Evolutionary conservation across 2,888 invertebrate genomes (phyloP).

Genomic region (Cerastis leucographa): DNA sequence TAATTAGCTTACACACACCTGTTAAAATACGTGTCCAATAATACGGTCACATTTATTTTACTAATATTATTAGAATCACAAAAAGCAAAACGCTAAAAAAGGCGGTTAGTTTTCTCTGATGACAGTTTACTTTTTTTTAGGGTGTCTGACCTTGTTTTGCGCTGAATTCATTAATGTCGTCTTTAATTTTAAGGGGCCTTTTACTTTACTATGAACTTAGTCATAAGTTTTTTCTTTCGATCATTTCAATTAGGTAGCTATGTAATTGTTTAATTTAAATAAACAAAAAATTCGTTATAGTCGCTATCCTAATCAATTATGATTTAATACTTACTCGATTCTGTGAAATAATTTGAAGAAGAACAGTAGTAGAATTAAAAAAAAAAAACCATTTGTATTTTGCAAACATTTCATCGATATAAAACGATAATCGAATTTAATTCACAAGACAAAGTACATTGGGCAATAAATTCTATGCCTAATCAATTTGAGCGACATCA

Average conservation of each 20-base stretch:
- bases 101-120: conserved; percentile 19
- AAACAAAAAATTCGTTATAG: background rate
- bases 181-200: background rate
- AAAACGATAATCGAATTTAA: background rate
- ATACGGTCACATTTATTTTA: background rate
- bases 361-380: background rate
- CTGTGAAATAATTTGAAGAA: background rate
- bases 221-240: background rate
- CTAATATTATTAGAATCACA: background rate
- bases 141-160: conserved; percentile 48
- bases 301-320: background rate
- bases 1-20: conserved; percentile 11
- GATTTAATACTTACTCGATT: background rate
- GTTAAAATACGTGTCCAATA: background rate
- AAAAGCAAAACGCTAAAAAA: background rate
- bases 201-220: background rate
- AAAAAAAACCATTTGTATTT: no score
- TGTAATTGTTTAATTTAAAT: background rate
- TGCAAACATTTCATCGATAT: background rate
- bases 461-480: background rate
- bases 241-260: background rate
- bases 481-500: conserved; percentile 13
- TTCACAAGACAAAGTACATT: background rate
- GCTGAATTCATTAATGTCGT: background rate
- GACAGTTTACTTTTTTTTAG: conserved; percentile 35